Conservation (phyloP, 1,140 invertebrate species). For the Neodiprion lecontei region DNA sequence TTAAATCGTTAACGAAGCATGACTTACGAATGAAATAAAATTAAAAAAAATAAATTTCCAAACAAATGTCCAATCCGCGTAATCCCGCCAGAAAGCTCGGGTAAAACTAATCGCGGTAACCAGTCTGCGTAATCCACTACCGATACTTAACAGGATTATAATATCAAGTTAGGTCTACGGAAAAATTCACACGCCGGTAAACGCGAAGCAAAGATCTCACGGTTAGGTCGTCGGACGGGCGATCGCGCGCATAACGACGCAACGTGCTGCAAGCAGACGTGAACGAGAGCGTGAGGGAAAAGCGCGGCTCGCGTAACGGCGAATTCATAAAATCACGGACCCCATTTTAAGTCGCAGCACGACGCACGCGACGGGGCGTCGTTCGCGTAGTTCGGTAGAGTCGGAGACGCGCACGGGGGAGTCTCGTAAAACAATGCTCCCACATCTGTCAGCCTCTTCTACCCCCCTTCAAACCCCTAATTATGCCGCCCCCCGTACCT, state of each 20-base stretch:
- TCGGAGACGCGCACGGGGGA: constrained; percentile 34
- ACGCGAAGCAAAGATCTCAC: not conserved
- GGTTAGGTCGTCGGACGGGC: too few relatives aligned
- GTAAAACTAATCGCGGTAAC: too few relatives aligned
- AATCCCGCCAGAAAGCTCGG: too few relatives aligned
- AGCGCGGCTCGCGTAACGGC: constrained; percentile 37
- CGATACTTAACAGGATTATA: not conserved
- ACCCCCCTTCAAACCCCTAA: constrained; percentile 60
- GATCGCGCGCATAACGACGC: too few relatives aligned
- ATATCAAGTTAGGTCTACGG: not conserved
- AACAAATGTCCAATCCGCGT: too few relatives aligned
- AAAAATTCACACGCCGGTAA: constrained; percentile 1
- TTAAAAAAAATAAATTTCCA: too few relatives aligned
- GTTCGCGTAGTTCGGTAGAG: constrained; percentile 18
- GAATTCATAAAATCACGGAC: constrained; percentile 50
- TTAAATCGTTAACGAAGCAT: too few relatives aligned
- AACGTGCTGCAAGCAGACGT: not conserved
- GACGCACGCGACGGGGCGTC: constrained; percentile 41
- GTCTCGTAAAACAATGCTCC: constrained; percentile 64
- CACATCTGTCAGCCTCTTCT: constrained; percentile 65
- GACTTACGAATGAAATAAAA: too few relatives aligned
- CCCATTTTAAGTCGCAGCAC: constrained; percentile 59
- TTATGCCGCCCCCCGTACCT: constrained; percentile 53
- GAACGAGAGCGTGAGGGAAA: constrained; percentile 39
- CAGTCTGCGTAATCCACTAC: not conserved